Percentiles rank a stretch among this genome's conserved stretches.
Evolutionary conservation across 2,797 vertebrate genomes (phyloP).

Genomic region (Balearica regulorum): DNA sequence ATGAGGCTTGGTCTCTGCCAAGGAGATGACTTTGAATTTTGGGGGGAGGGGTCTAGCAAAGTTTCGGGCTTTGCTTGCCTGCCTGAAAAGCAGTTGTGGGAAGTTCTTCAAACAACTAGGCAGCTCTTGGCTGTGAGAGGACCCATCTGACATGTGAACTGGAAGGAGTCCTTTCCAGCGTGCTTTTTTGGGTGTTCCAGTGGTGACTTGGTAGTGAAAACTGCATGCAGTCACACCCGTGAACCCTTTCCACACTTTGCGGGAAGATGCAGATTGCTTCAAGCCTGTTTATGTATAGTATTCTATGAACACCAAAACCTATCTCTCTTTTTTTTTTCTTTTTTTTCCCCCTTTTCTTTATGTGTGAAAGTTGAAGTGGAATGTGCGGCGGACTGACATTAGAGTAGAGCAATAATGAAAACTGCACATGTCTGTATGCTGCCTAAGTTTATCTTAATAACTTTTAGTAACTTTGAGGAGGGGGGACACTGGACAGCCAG

Average conservation of each 20-base stretch:
- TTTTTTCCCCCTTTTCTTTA: not conserved
- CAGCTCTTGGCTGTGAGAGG: not conserved
- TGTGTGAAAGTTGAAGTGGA: not conserved
- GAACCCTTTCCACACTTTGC: not conserved
- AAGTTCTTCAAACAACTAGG: not conserved
- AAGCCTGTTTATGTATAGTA: not conserved
- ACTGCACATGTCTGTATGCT: not conserved
- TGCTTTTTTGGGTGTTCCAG: not conserved
- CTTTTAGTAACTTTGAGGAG: not conserved
- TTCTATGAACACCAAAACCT: not conserved
- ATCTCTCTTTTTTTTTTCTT: not conserved
- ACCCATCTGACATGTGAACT: not conserved
- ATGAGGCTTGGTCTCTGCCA: not conserved
- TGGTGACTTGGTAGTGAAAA: not conserved
- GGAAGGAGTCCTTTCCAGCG: not conserved
- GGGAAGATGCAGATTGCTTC: not conserved
- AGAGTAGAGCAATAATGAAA: not conserved
- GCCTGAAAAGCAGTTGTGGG: not conserved
- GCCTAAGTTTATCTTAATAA: not conserved
- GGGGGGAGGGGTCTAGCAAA: not conserved
- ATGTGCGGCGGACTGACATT: not conserved
- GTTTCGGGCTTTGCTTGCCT: not conserved
- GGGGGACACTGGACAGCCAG: not conserved
- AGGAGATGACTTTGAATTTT: not conserved
- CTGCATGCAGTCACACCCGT: rapidly evolving